Percentiles rank a stretch among this genome's conserved stretches.
Conservation (phyloP, 2,888 invertebrate species). For the Allolobophora icterica region DNA sequence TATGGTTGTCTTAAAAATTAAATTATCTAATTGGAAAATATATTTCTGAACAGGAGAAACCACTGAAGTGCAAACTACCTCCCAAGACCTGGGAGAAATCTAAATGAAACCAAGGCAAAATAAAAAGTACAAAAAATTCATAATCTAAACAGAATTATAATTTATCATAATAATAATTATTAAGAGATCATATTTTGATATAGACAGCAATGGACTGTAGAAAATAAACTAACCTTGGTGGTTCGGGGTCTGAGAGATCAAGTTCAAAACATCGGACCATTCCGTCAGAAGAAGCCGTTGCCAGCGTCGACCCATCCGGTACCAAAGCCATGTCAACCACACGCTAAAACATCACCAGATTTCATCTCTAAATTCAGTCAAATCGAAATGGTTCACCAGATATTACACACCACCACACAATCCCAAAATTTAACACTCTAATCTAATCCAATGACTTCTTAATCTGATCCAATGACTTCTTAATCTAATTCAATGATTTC, state of each 20-base stretch:
- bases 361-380: not conserved
- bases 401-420: not conserved
- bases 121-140: not conserved
- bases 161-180: not conserved
- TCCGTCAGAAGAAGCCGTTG: slow-evolving; percentile 87
- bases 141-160: not conserved
- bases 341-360: slow-evolving; percentile 63
- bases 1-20: not conserved
- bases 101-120: not conserved
- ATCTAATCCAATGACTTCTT: no score
- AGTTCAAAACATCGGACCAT: slow-evolving; percentile 88
- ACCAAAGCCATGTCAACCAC: slow-evolving; percentile 88
- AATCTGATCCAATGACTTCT: no score
- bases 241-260: slow-evolving; percentile 48
- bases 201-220: not conserved
- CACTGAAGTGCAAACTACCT: not conserved
- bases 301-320: slow-evolving; percentile 91
- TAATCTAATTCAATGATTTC: no score
- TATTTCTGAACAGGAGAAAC: not conserved
- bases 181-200: not conserved
- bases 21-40: not conserved
- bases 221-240: slow-evolving; percentile 41
- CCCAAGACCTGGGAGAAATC: not conserved
- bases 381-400: no score
- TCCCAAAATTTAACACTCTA: not conserved